A percentile compares a stretch with the other conserved stretches of the same genome.
These are phyloP conservation scores for Amiota mariae DNA, from an alignment of 2,888 invertebrate species.

Conservation along the genomic window DNA sequence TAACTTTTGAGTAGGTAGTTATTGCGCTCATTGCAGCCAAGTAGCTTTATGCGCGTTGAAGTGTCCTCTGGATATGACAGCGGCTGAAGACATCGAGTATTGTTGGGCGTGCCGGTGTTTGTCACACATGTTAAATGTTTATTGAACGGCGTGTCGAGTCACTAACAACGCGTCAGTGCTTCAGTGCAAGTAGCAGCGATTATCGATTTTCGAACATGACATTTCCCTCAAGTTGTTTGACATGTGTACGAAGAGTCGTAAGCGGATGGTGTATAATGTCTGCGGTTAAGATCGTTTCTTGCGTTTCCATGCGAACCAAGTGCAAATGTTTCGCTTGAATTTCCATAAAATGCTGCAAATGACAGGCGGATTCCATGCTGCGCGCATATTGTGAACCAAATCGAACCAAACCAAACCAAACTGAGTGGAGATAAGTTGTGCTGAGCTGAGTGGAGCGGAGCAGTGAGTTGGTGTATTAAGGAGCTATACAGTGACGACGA, in stretches of 20 bases:
- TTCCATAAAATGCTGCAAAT: constrained; percentile 27
- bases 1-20: too few species aligned
- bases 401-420: constrained; percentile 9
- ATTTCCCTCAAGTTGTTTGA: constrained; percentile 16
- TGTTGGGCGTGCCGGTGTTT: constrained; percentile 1
- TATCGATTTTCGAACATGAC: constrained; percentile 27
- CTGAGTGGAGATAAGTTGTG: background rate
- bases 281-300: background rate
- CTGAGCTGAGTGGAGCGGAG: background rate
- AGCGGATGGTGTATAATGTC: background rate
- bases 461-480: background rate
- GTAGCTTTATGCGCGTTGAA: constrained; percentile 19
- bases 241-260: background rate
- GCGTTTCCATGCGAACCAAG: background rate
- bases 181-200: constrained; percentile 18
- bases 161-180: background rate
- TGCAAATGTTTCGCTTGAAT: constrained; percentile 19
- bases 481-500: background rate
- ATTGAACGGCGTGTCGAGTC: constrained; percentile 19
- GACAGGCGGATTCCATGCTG: constrained; percentile 19
- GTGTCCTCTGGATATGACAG: constrained; percentile 17
- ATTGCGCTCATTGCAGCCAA: background rate
- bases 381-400: constrained; percentile 9
- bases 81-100: background rate
- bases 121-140: constrained; percentile 27